Evolutionary conservation across 2,888 invertebrate species (phyloP).

Genomic region (Ormyrus labotus): DNA sequence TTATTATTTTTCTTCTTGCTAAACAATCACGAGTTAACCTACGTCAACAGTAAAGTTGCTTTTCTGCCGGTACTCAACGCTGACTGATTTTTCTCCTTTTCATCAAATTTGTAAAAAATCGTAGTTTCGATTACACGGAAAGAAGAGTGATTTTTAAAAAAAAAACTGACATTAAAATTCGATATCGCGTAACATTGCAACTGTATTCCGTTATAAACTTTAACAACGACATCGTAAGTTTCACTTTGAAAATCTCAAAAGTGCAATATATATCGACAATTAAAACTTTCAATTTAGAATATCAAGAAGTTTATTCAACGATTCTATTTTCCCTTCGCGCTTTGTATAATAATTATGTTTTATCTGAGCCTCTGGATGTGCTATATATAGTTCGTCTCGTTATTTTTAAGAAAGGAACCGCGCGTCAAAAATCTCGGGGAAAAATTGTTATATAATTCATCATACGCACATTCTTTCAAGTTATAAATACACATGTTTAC

Average conservation of each 20-base stretch:
- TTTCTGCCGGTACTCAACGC: conserved; percentile 31
- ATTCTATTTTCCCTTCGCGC: background rate
- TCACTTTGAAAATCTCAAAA: conserved; percentile 47
- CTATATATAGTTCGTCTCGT: conserved; percentile 2
- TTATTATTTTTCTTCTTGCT: conserved; percentile 58
- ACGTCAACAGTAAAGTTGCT: conserved; percentile 62
- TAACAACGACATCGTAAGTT: conserved; percentile 50
- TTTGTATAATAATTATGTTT: conserved; percentile 26
- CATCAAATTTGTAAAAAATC: conserved; percentile 44
- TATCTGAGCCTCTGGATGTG: conserved; percentile 24
- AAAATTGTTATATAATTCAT: conserved; percentile 37
- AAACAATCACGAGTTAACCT: conserved; percentile 69
- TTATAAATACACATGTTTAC: conserved; percentile 2
- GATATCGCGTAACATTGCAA: conserved; percentile 30
- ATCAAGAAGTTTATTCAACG: conserved; percentile 18
- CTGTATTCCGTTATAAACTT: conserved; percentile 46
- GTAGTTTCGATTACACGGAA: conserved; percentile 15
- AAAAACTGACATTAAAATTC: conserved; percentile 3
- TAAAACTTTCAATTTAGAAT: conserved; percentile 51
- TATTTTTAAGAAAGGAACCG: conserved; percentile 31
- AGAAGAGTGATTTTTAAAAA: conserved; percentile 1
- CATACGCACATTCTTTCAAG: background rate
- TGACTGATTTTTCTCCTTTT: conserved; percentile 30
- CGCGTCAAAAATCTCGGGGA: conserved; percentile 32
- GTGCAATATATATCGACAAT: conserved; percentile 39